Conservation (phyloP, 2,888 invertebrate species). For the Limnephilus marmoratus region DNA sequence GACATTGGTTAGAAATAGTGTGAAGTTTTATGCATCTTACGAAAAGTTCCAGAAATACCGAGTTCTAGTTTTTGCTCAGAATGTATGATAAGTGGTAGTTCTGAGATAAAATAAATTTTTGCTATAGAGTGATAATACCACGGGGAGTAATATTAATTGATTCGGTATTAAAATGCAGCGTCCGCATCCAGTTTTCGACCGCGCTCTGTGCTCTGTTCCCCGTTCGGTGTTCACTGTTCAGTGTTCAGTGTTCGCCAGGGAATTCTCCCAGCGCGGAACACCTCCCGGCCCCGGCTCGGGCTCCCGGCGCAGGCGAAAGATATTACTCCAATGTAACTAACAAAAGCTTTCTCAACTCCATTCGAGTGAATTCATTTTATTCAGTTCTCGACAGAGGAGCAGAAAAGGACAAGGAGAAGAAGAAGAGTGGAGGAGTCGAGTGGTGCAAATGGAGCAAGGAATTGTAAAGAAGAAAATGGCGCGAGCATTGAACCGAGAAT, state of each 20-base stretch:
- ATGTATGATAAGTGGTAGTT: background rate
- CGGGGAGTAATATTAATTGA: background rate
- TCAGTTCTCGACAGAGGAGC: background rate
- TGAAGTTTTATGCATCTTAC: too few relatives aligned
- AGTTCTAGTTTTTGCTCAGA: background rate
- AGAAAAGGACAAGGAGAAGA: background rate
- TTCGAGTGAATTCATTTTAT: constrained; percentile 20
- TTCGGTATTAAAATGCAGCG: too few relatives aligned
- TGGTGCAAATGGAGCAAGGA: constrained; percentile 21
- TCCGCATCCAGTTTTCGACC: background rate
- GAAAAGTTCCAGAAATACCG: too few relatives aligned
- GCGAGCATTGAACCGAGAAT: background rate
- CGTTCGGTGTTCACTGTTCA: background rate
- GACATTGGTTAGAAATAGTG: too few relatives aligned
- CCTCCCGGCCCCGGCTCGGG: background rate
- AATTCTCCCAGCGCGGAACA: background rate
- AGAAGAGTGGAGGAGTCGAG: background rate
- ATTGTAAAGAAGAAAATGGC: background rate
- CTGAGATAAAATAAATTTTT: background rate
- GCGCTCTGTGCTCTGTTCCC: background rate
- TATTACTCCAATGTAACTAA: constrained; percentile 10
- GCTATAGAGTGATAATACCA: background rate
- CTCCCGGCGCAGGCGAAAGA: background rate
- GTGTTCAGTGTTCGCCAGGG: background rate
- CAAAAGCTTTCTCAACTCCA: constrained; percentile 20